Percentiles rank a stretch among this genome's conserved stretches.
These are phyloP conservation scores for Colaptes auratus DNA, from an alignment of 2,113 vertebrate genomes.

Conservation along the genomic window DNA sequence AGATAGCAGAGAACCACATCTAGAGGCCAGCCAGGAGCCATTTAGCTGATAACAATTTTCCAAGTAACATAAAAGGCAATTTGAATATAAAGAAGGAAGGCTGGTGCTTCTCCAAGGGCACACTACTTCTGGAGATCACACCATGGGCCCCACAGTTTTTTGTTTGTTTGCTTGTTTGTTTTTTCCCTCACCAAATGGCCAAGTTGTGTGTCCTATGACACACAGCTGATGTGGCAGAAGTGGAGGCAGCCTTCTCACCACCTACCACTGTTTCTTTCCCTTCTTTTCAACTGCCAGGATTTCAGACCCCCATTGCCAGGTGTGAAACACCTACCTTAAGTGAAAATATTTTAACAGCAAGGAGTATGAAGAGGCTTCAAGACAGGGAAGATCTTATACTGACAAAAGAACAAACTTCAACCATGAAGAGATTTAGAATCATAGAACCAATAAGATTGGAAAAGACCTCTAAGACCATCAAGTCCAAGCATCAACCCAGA, in stretches of 20 bases:
- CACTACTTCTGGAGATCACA: not conserved
- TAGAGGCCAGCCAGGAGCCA: not conserved
- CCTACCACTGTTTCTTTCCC: not conserved
- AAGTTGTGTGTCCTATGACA: not conserved
- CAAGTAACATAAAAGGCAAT: not conserved
- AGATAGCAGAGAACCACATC: not conserved
- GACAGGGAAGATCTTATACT: not conserved
- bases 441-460: no score
- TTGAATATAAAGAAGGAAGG: not conserved
- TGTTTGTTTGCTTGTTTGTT: not conserved
- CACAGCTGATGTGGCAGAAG: no score
- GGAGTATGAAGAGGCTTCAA: not conserved
- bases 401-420: not conserved
- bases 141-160: not conserved
- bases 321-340: not conserved
- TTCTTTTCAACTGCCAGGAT: not conserved
- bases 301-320: not conserved
- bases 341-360: not conserved
- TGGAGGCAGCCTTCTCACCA: not conserved
- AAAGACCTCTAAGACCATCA: no score
- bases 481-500: no score
- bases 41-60: not conserved
- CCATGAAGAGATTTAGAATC: not conserved
- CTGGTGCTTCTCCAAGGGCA: not conserved
- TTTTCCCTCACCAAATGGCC: not conserved